Conservation (phyloP, 2,113 vertebrate genomes). For the Lasiurus borealis region DNA sequence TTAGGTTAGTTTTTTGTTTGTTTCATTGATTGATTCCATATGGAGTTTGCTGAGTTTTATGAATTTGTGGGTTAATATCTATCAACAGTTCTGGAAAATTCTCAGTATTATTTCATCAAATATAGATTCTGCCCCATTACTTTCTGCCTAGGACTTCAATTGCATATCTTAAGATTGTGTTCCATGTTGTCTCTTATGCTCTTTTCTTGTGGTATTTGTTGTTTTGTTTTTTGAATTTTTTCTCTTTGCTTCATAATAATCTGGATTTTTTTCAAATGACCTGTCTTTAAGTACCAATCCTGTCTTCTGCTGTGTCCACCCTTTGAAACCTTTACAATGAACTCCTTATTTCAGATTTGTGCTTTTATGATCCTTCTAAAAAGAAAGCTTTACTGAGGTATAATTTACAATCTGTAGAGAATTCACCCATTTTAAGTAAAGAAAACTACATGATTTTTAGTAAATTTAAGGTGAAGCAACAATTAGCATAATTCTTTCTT, state of each 20-base stretch:
- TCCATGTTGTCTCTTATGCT: no score
- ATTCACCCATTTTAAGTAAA: conserved; percentile 1
- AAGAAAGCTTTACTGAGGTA: not conserved
- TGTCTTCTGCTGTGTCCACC: not conserved
- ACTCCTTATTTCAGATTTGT: not conserved
- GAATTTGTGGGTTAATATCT: not conserved
- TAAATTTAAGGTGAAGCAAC: not conserved
- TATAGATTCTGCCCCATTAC: not conserved
- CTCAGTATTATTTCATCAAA: not conserved
- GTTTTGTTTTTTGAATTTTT: not conserved
- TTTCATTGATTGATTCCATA: not conserved
- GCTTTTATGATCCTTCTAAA: no score
- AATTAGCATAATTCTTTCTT: not conserved
- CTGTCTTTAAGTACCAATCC: not conserved
- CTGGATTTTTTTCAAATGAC: not conserved
- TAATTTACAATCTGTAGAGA: not conserved
- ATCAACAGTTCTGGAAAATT: not conserved
- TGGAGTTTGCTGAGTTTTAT: not conserved
- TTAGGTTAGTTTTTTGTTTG: not conserved
- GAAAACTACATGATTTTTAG: not conserved
- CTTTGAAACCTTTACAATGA: not conserved
- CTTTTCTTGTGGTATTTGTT: not conserved
- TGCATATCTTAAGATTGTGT: not conserved
- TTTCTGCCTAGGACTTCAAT: not conserved
- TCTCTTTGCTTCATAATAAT: not conserved